A percentile compares a stretch with the other conserved stretches of the same genome.
These are phyloP conservation scores for Drosophila pseudotalamancana DNA, from an alignment of 2,888 invertebrate species.

Conservation along the genomic window DNA sequence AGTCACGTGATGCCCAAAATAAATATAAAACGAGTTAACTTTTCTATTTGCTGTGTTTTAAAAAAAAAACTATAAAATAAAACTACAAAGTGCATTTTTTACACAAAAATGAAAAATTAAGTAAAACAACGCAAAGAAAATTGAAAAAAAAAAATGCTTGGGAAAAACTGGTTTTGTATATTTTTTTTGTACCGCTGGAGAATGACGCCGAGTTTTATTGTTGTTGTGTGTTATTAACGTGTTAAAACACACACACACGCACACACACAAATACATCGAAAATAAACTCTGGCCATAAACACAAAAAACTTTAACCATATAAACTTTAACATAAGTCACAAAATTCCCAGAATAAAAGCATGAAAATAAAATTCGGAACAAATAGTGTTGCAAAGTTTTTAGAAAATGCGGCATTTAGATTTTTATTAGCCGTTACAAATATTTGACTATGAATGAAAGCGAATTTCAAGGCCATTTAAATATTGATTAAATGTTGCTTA, in stretches of 20 bases:
- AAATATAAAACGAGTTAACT: neutral
- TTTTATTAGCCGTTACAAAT: too few relatives aligned
- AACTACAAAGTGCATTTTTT: constrained; percentile 8
- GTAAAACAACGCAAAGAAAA: constrained; percentile 18
- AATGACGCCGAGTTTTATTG: constrained; percentile 38
- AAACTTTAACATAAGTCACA: neutral
- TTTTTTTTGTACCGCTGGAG: constrained; percentile 30
- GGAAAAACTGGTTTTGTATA: constrained; percentile 59
- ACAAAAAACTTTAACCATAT: neutral
- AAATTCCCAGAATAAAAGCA: neutral
- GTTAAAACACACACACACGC: too few relatives aligned
- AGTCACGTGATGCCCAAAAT: constrained; percentile 48
- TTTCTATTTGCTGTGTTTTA: neutral
- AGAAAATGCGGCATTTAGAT: neutral
- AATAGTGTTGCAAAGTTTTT: neutral
- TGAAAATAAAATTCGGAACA: neutral
- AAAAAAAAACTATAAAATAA: constrained; percentile 3
- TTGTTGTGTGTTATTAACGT: neutral
- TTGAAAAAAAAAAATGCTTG: constrained; percentile 21
- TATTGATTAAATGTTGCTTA: constrained; percentile 26
- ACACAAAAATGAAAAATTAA: constrained; percentile 4
- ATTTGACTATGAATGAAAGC: neutral
- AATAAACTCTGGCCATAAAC: constrained; percentile 21
- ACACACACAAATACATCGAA: constrained; percentile 26
- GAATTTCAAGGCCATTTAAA: constrained; percentile 19